These are phyloP conservation scores for Podocnemis expansa DNA, from an alignment of 2,113 vertebrate species.

Conservation along the genomic window DNA sequence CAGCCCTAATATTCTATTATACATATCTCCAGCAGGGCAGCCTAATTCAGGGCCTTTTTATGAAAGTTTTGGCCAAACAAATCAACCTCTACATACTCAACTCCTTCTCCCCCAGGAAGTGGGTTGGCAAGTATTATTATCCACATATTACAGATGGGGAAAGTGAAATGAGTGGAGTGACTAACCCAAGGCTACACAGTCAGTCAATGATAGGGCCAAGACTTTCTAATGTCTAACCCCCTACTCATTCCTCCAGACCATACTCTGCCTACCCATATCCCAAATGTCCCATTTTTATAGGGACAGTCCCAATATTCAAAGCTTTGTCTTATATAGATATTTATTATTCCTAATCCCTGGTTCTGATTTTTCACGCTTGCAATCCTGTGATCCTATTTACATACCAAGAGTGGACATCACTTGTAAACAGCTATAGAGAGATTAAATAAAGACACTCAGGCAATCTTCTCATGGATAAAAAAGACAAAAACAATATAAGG, in stretches of 20 bases:
- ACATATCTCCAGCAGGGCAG: neutral
- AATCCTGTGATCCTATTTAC: no score
- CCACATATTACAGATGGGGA: neutral
- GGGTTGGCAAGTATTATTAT: neutral
- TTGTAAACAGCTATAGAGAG: no score
- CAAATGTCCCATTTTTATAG: no score
- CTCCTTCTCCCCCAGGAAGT: neutral
- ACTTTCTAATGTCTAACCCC: neutral
- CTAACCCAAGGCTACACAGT: neutral
- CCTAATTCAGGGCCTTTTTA: neutral
- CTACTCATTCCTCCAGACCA: neutral
- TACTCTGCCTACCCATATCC: neutral
- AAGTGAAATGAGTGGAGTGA: neutral
- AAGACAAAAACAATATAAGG: no score
- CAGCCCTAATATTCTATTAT: no score
- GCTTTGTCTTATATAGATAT: no score
- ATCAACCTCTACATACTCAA: neutral
- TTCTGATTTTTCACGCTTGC: no score
- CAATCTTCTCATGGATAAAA: no score
- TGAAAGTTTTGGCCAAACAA: neutral
- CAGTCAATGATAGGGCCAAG: neutral
- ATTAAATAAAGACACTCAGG: no score
- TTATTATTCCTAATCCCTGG: no score
- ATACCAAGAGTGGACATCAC: no score
- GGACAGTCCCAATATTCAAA: no score